phyloP scores from a whole-genome alignment of 2,797 vertebrate genomes.

The Huso huso region DNA sequence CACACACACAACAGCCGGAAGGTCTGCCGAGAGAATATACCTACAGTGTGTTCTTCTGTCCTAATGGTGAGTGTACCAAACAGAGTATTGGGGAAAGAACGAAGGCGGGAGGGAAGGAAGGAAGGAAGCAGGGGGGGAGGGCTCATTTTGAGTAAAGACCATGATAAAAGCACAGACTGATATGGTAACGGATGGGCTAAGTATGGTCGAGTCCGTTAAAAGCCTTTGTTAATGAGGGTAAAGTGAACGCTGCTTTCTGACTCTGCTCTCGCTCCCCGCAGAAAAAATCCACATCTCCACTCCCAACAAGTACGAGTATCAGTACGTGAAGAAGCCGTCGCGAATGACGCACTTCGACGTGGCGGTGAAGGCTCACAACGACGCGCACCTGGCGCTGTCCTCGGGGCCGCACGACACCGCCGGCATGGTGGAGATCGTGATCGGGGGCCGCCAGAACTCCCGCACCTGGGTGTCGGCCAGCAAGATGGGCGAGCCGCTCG shows the following conservation, averaged over 20 bases:
- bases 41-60: slow-evolving; percentile 91
- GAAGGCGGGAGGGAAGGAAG: no score
- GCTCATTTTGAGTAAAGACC: no score
- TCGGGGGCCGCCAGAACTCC: slow-evolving; percentile 80
- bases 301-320: slow-evolving; percentile 90
- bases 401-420: slow-evolving; percentile 75
- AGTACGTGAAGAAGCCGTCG: slow-evolving; percentile 80
- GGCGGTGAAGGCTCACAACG: slow-evolving; percentile 82
- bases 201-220: no score
- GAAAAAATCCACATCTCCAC: slow-evolving; percentile 94
- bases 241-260: no score
- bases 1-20: slow-evolving; percentile 61
- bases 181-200: no score
- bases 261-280: slow-evolving; percentile 34
- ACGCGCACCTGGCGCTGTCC: slow-evolving; percentile 78
- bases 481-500: slow-evolving; percentile 78
- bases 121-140: no score
- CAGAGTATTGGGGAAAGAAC: no score
- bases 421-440: slow-evolving; percentile 80
- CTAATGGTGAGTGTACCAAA: slow-evolving; percentile 67
- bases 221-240: no score
- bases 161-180: no score
- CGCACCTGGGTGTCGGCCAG: slow-evolving; percentile 80
- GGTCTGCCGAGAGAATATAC: slow-evolving; percentile 82
- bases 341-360: slow-evolving; percentile 72